phyloP scores from a whole-genome alignment of 2,113 vertebrate genomes.

The Gallinago paraguaiae region DNA sequence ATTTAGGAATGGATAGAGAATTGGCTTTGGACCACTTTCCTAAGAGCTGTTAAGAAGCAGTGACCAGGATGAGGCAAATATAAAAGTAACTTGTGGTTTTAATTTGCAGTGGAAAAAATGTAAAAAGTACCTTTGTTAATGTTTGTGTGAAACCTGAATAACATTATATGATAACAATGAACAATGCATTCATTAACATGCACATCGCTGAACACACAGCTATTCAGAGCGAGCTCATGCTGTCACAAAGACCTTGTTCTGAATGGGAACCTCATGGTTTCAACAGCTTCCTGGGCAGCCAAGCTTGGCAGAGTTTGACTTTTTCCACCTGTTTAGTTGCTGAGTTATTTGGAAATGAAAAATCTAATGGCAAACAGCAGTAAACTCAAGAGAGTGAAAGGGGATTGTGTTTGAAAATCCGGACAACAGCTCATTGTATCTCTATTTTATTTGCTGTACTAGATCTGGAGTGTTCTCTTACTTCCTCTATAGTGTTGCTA shows the following conservation, averaged over 20 bases:
- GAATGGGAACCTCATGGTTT: slow-evolving; percentile 71
- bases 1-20: not conserved
- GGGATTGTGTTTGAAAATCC: slow-evolving; percentile 29
- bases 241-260: slow-evolving; percentile 68
- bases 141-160: slow-evolving; percentile 35
- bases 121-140: slow-evolving; percentile 32
- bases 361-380: slow-evolving; percentile 58
- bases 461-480: slow-evolving; percentile 1
- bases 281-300: slow-evolving; percentile 70
- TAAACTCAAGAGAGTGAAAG: slow-evolving; percentile 3
- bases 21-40: not conserved
- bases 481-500: not conserved
- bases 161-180: slow-evolving; percentile 43
- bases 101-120: not conserved
- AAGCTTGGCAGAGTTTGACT: slow-evolving; percentile 72
- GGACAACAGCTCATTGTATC: slow-evolving; percentile 11
- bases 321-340: slow-evolving; percentile 72
- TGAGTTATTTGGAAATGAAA: slow-evolving; percentile 62
- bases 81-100: not conserved
- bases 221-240: slow-evolving; percentile 65
- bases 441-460: not conserved
- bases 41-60: not conserved
- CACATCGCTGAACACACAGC: slow-evolving; percentile 52
- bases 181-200: slow-evolving; percentile 64
- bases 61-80: not conserved